Base-by-base conservation (phyloP, 2,113 vertebrate genomes). In the Phylloscopus trochiloides region DNA sequence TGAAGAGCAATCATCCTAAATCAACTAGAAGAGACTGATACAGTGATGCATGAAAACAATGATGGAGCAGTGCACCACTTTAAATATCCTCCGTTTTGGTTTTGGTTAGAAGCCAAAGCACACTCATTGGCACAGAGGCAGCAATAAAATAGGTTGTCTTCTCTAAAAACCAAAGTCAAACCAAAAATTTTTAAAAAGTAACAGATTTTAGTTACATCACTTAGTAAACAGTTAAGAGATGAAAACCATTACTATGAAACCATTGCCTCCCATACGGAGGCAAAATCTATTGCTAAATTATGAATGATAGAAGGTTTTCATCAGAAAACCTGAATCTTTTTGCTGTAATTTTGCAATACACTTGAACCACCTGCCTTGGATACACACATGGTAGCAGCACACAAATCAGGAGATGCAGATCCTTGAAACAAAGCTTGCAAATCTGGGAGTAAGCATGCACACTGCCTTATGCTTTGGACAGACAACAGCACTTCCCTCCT, bases 181-280 rank as follows among this genome's bases (percentile, higher is more conserved):
- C 0, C 4, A 47, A 63, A 92, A 63, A 47, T 29, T 57, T 12
- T 10, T 6, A 40, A 17, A 1, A 36, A 2, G 0, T 28, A 43
- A 85, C 1, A 59, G 31, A 42, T 79, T 55, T 63, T 68, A 71
- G 10, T 62, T 40, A 9, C 4, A 67, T 17, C 9, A 29, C 4
- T n/a, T n/a, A 61, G 20, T 31, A 66, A 70, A 74, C 1, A 2
- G 25, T 40, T 77, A 73, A 48, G 17, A 57, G 3, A 28, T 1
- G 9, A 83, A 77, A 90, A 45, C 57, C 19, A 38, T 45, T 61
- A 26, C 16, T 21, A n/a, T 10, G 18, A 75, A 58, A 58, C 6
- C 10, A 9, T 47, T 52, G 26, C 47, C 58, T 75, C 40, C 32
- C 31, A 47, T 5, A 38, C 1, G 0, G 8, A 43, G 20, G 14